Conservation (phyloP, 1,140 invertebrate genomes). For the Maniola jurtina region DNA sequence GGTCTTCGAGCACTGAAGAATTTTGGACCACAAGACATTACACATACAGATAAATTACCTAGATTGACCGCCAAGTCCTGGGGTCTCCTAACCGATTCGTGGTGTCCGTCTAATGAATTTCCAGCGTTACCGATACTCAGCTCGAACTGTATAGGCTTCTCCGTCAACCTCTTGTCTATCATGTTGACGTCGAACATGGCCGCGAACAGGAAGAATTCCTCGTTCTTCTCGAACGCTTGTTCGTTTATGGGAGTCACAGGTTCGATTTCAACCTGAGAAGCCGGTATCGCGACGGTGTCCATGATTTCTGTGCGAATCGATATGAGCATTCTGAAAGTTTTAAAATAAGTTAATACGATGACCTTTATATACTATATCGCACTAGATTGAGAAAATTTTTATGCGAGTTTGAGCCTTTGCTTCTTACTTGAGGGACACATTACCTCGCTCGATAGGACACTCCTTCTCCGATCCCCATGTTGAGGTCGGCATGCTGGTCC, state of each 20-base stretch:
- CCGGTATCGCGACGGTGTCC: conserved; percentile 82
- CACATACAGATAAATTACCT: conserved; percentile 66
- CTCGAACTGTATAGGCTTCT: conserved; percentile 92
- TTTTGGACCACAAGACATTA: no score
- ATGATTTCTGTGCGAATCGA: conserved; percentile 88
- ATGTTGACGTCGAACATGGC: conserved; percentile 90
- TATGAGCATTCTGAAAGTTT: conserved; percentile 80
- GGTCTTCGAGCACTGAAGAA: no score
- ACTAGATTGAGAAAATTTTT: no score
- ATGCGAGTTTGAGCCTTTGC: no score
- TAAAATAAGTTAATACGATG: no score
- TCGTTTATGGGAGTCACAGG: conserved; percentile 84
- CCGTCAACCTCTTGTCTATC: conserved; percentile 89
- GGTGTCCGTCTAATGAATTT: conserved; percentile 90
- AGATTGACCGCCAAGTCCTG: conserved; percentile 81
- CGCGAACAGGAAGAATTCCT: conserved; percentile 91
- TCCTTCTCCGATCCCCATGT: conserved; percentile 92
- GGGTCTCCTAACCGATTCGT: conserved; percentile 80
- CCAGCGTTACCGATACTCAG: conserved; percentile 92
- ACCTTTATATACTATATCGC: neutral
- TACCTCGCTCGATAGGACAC: conserved; percentile 89
- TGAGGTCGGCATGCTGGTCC: conserved; percentile 89
- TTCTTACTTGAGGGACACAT: no score
- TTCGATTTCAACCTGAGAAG: conserved; percentile 83
- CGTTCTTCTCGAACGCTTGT: conserved; percentile 84